phyloP scores from a whole-genome alignment of 2,113 vertebrate species.

The Marmota flaviventris region DNA sequence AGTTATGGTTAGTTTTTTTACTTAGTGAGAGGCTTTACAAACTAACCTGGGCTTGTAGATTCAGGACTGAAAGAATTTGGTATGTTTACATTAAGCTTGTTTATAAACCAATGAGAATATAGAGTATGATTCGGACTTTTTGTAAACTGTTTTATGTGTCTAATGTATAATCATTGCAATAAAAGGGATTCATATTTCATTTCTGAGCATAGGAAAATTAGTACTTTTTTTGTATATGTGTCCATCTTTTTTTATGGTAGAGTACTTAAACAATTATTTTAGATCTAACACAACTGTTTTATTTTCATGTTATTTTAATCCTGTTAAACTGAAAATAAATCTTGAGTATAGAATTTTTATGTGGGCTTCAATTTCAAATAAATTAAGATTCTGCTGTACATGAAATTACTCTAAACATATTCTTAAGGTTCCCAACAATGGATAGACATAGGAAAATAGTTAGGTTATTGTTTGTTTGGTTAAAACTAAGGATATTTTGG shows the following conservation, averaged over 20 bases:
- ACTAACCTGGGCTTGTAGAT: neutral
- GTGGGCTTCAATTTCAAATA: neutral
- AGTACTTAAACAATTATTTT: neutral
- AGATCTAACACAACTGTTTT: neutral
- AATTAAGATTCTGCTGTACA: neutral
- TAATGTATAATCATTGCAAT: neutral
- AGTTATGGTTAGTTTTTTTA: neutral
- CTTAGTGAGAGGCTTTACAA: neutral
- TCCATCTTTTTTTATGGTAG: neutral
- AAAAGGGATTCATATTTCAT: neutral
- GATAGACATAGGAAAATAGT: neutral
- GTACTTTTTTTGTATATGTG: neutral
- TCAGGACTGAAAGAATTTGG: neutral
- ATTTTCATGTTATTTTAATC: neutral
- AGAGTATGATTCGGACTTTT: conserved; percentile 3
- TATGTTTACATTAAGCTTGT: neutral
- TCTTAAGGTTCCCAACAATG: neutral
- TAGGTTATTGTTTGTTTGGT: neutral
- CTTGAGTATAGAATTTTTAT: neutral
- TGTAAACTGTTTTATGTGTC: neutral
- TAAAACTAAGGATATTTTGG: conserved; percentile 9
- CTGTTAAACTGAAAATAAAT: neutral
- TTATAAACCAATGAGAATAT: conserved; percentile 16
- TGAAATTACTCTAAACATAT: neutral
- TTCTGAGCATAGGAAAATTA: conserved; percentile 25